phyloP scores from a whole-genome alignment of 2,888 invertebrate species.

The Leptura quadrifasciata region DNA sequence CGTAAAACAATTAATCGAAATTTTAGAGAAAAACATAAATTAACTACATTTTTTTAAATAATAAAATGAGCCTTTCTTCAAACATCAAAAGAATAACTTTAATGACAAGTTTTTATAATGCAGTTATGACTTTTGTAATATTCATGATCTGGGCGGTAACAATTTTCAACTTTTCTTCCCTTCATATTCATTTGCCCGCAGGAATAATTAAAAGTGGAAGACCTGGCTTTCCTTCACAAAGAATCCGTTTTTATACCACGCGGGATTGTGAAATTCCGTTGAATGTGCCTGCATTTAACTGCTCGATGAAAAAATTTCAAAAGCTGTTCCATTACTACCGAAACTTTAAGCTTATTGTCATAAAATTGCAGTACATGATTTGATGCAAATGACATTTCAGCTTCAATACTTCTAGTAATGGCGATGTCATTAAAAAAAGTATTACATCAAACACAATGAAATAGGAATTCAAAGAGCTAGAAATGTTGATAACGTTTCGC shows the following conservation, averaged over 20 bases:
- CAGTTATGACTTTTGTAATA: slow-evolving; percentile 1
- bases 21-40: too few relatives aligned
- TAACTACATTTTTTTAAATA: too few relatives aligned
- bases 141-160: not conserved
- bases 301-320: not conserved
- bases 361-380: not conserved
- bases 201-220: slow-evolving; percentile 4
- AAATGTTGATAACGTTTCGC: too few relatives aligned
- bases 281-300: not conserved
- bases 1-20: too few relatives aligned
- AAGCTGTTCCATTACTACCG: not conserved
- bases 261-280: not conserved
- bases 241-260: not conserved
- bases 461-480: not conserved
- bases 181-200: not conserved
- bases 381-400: not conserved
- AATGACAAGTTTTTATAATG: too few relatives aligned
- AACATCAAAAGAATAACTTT: too few relatives aligned
- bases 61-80: too few relatives aligned
- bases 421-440: not conserved
- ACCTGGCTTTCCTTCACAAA: not conserved
- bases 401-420: not conserved
- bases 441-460: not conserved
- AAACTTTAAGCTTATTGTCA: not conserved
- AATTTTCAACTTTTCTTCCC: not conserved